phyloP scores from a whole-genome alignment of 1,140 invertebrate species.

The Thaumetopoea pityocampa region DNA sequence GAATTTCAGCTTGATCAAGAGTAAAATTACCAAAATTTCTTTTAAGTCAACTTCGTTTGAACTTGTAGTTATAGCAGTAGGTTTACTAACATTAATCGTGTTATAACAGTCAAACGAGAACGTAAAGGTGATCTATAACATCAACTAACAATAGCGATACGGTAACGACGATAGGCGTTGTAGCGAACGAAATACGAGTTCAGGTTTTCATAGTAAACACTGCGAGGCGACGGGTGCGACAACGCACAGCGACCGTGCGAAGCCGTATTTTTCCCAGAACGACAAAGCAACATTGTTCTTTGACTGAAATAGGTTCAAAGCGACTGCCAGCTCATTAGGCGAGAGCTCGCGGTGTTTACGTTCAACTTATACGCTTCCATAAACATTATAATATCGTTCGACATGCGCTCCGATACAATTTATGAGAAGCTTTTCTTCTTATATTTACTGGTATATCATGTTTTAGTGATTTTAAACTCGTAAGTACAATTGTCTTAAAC shows the following conservation, averaged over 20 bases:
- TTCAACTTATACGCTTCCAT: constrained; percentile 29
- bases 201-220: constrained; percentile 42
- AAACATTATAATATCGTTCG: too few species aligned
- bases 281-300: constrained; percentile 39
- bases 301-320: constrained; percentile 51
- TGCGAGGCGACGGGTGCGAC: constrained; percentile 17
- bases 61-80: too few species aligned
- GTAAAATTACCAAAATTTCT: too few species aligned
- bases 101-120: constrained; percentile 17
- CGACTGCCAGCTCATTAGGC: constrained; percentile 43
- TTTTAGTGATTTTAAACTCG: too few species aligned
- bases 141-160: constrained; percentile 22
- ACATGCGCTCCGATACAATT: too few species aligned
- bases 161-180: constrained; percentile 19
- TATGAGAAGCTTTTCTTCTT: too few species aligned
- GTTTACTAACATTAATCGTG: constrained; percentile 7
- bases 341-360: constrained; percentile 31
- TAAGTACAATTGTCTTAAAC: too few species aligned
- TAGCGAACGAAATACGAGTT: constrained; percentile 27
- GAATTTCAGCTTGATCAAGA: too few species aligned
- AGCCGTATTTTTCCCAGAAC: constrained; percentile 49
- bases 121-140: constrained; percentile 14
- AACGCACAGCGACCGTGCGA: constrained; percentile 42
- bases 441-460: too few species aligned
- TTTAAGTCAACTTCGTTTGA: too few species aligned